phyloP scores from a whole-genome alignment of 2,113 vertebrate species.

The Aegotheles bennettii region DNA sequence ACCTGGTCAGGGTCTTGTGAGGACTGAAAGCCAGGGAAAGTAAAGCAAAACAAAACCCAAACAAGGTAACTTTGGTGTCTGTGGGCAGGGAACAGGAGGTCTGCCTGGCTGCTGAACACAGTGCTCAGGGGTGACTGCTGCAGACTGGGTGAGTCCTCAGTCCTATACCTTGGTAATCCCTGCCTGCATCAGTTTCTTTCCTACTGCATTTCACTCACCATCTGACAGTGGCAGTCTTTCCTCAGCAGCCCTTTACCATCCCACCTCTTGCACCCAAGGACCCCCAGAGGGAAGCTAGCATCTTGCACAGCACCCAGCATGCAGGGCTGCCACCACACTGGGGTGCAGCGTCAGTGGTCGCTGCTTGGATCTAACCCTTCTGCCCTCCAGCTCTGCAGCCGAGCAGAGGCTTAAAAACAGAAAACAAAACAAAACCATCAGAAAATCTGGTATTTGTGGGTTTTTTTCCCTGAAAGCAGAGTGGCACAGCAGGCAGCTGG shows the following conservation, averaged over 20 bases:
- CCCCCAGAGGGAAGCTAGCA: background rate
- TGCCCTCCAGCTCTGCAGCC: background rate
- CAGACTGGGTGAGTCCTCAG: fast-evolving
- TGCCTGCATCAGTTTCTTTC: background rate
- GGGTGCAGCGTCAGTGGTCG: background rate
- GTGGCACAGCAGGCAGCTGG: background rate
- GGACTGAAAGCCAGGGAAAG: background rate
- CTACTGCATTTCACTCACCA: fast-evolving
- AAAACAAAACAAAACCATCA: background rate
- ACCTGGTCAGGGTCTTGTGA: background rate
- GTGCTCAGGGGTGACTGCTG: background rate
- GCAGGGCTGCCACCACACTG: fast-evolving
- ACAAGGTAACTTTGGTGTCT: background rate
- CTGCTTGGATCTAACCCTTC: background rate
- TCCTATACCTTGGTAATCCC: background rate
- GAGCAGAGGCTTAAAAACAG: background rate
- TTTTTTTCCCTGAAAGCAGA: slow-evolving; percentile 15
- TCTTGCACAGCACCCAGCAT: fast-evolving
- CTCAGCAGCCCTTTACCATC: background rate
- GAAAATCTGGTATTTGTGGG: background rate
- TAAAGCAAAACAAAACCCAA: background rate
- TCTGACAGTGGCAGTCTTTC: background rate
- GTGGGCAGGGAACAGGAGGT: background rate
- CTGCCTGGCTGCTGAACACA: fast-evolving
- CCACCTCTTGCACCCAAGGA: background rate